Conservation (phyloP, 2,113 vertebrate species). For the Blennius ocellaris region DNA sequence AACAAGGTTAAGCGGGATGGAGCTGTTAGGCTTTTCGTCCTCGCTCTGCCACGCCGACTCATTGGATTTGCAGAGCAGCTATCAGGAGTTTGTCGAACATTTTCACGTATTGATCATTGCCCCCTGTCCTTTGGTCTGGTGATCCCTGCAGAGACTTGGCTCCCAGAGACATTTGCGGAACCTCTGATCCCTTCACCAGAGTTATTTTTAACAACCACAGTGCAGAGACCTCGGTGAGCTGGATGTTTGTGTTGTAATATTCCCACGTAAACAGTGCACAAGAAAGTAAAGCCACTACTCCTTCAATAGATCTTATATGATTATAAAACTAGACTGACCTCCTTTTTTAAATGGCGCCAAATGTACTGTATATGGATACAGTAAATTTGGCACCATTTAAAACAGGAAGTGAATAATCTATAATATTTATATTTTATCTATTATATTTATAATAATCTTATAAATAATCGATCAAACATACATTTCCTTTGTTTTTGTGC, state of each 20-base stretch:
- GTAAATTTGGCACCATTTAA: background rate
- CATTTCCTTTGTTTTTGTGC: too few species aligned
- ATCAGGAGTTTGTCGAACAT: slow-evolving; percentile 1
- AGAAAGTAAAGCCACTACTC: too few species aligned
- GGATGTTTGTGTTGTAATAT: background rate
- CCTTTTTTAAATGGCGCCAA: too few species aligned
- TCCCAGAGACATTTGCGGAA: slow-evolving; percentile 89
- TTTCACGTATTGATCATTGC: slow-evolving; percentile 28
- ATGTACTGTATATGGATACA: too few species aligned
- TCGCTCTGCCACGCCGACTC: background rate
- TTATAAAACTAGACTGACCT: too few species aligned
- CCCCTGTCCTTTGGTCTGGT: slow-evolving; percentile 32
- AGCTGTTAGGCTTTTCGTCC: background rate
- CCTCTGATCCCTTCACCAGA: slow-evolving; percentile 90
- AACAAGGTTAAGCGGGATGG: slow-evolving; percentile 17
- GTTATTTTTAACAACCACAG: slow-evolving; percentile 88
- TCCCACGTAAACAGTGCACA: too few species aligned
- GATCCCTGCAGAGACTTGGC: slow-evolving; percentile 86
- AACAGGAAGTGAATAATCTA: too few species aligned
- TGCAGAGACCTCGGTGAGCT: slow-evolving; percentile 89
- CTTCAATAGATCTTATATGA: too few species aligned
- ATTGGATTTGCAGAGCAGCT: slow-evolving; percentile 13
- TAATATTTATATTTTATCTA: too few species aligned
- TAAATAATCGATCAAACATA: too few species aligned
- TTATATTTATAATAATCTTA: too few species aligned